phyloP scores from a whole-genome alignment of 1,140 invertebrate genomes.

The Carposina sasakii region DNA sequence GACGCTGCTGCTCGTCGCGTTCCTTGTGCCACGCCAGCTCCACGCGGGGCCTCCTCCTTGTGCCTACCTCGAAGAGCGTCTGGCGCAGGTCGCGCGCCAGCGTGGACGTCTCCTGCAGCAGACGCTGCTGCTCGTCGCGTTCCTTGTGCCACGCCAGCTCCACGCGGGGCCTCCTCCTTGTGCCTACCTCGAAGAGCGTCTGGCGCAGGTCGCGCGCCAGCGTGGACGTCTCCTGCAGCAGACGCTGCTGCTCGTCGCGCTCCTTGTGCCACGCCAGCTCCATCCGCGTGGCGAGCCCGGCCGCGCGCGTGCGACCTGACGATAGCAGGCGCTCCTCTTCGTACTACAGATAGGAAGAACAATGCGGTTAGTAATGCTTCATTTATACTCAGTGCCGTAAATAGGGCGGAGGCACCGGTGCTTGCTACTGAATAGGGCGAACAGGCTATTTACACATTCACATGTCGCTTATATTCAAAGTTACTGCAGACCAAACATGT shows the following conservation, averaged over 20 bases:
- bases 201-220: slow-evolving; percentile 90
- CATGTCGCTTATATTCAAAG: too few relatives aligned
- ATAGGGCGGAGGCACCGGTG: not conserved
- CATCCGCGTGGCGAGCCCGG: slow-evolving; percentile 89
- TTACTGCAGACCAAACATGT: too few relatives aligned
- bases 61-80: too few relatives aligned
- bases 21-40: too few relatives aligned
- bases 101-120: too few relatives aligned
- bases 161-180: too few relatives aligned
- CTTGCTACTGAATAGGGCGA: not conserved
- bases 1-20: too few relatives aligned
- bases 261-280: slow-evolving; percentile 97
- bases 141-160: too few relatives aligned
- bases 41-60: too few relatives aligned
- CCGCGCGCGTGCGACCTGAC: slow-evolving; percentile 87
- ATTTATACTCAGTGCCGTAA: not conserved
- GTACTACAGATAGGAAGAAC: slow-evolving; percentile 68
- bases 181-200: slow-evolving; percentile 86
- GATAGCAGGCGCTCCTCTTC: slow-evolving; percentile 87
- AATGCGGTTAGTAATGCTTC: not conserved
- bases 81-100: too few relatives aligned
- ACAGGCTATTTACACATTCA: too few relatives aligned
- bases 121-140: too few relatives aligned
- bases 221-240: slow-evolving; percentile 92
- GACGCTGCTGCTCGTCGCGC: slow-evolving; percentile 90